These are phyloP conservation scores for Rhadinocentrus ornatus DNA, from an alignment of 2,797 vertebrate species.

Conservation along the genomic window DNA sequence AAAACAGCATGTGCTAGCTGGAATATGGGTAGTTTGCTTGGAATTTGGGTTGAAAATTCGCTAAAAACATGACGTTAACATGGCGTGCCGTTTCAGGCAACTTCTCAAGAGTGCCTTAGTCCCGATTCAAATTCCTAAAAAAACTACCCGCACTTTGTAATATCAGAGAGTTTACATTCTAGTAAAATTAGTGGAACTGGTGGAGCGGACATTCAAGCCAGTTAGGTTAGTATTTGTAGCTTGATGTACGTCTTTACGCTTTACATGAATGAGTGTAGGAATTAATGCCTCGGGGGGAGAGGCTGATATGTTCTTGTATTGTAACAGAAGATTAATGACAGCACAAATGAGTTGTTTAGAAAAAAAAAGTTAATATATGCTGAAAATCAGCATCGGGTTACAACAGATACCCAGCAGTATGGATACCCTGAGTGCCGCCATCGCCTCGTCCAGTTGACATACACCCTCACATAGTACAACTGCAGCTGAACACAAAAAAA, in stretches of 20 bases:
- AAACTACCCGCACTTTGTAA: too few relatives aligned
- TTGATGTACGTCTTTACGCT: not conserved
- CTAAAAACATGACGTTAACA: too few relatives aligned
- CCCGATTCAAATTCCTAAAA: too few relatives aligned
- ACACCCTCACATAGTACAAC: not conserved
- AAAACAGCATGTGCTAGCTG: too few relatives aligned
- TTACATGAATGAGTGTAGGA: not conserved
- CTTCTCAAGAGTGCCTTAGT: too few relatives aligned
- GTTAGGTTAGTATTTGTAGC: not conserved
- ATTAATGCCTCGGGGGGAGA: not conserved
- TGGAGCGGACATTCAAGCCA: not conserved
- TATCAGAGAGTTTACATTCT: too few relatives aligned
- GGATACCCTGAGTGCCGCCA: not conserved
- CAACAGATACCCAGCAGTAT: not conserved
- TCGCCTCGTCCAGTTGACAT: not conserved
- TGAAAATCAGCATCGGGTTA: not conserved
- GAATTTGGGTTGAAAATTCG: too few relatives aligned
- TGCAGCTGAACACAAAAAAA: not conserved
- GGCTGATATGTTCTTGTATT: not conserved
- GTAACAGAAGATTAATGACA: not conserved
- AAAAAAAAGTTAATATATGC: not conserved
- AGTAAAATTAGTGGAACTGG: not conserved
- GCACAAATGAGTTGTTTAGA: not conserved
- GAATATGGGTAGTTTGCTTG: too few relatives aligned
- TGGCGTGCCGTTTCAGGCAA: too few relatives aligned